Evolutionary conservation across 1,140 invertebrate species (phyloP).

Genomic region (Kradibia gibbosae): DNA sequence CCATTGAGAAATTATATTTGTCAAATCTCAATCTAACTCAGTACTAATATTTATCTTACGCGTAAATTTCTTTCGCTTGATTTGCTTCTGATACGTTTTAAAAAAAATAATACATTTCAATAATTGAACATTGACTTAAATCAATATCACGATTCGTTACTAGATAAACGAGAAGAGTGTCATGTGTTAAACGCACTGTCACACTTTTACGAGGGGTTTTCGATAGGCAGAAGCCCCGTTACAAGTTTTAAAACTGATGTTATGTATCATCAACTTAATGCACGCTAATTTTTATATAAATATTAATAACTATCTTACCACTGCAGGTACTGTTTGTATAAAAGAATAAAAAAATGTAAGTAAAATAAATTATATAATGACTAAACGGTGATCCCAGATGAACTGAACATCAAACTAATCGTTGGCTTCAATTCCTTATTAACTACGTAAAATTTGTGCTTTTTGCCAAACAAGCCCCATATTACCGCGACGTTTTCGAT

Average conservation of each 20-base stretch:
- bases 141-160: too few relatives aligned
- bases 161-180: too few relatives aligned
- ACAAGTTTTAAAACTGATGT: not conserved
- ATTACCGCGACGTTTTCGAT: constrained; percentile 96
- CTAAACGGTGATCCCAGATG: not conserved
- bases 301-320: not conserved
- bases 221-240: too few relatives aligned
- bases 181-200: too few relatives aligned
- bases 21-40: too few relatives aligned
- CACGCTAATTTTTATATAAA: not conserved
- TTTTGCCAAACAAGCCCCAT: constrained; percentile 92
- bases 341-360: not conserved
- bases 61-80: too few relatives aligned
- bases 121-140: not conserved
- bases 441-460: constrained; percentile 96
- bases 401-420: constrained; percentile 6
- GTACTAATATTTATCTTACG: too few relatives aligned
- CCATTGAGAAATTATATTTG: too few relatives aligned
- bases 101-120: not conserved
- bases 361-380: not conserved
- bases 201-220: too few relatives aligned
- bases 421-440: constrained; percentile 81
- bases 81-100: not conserved
- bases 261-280: not conserved
- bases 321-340: not conserved